These are phyloP conservation scores for Platerodrilus igneus DNA, from an alignment of 2,888 invertebrate genomes.

Conservation along the genomic window DNA sequence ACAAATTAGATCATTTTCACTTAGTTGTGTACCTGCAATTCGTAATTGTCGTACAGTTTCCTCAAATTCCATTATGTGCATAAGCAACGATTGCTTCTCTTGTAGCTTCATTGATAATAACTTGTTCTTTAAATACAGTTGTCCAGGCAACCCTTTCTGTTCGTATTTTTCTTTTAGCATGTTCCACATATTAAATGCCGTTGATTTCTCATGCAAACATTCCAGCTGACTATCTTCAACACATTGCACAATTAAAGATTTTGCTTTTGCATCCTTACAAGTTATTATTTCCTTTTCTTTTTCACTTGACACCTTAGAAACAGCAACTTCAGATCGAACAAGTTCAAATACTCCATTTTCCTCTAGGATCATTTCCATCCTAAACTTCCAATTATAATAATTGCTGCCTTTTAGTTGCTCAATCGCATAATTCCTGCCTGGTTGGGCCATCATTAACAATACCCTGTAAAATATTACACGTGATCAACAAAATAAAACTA, in stretches of 20 bases:
- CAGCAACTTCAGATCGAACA: too few relatives aligned
- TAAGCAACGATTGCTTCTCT: constrained; percentile 13
- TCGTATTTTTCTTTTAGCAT: constrained; percentile 16
- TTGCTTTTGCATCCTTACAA: too few relatives aligned
- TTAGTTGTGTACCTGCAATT: constrained; percentile 13
- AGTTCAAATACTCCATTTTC: background rate
- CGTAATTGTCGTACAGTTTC: constrained; percentile 17
- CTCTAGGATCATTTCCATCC: too few relatives aligned
- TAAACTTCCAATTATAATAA: too few relatives aligned
- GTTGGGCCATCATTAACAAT: too few relatives aligned
- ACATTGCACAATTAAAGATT: too few relatives aligned
- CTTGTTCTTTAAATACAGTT: constrained; percentile 15
- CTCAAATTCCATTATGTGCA: constrained; percentile 18
- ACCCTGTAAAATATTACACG: too few relatives aligned
- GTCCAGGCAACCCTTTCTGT: constrained; percentile 15
- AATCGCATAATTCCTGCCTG: background rate
- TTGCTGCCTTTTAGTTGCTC: background rate
- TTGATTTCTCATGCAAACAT: constrained; percentile 16
- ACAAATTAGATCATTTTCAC: constrained; percentile 17
- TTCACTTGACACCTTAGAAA: too few relatives aligned
- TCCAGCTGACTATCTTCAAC: constrained; percentile 16
- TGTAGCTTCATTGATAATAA: constrained; percentile 16
- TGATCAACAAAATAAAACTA: too few relatives aligned
- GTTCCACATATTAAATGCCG: constrained; percentile 20
- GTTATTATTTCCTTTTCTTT: too few relatives aligned